Conservation (phyloP, 2,888 invertebrate genomes). For the Acanthosepion lycidas region DNA sequence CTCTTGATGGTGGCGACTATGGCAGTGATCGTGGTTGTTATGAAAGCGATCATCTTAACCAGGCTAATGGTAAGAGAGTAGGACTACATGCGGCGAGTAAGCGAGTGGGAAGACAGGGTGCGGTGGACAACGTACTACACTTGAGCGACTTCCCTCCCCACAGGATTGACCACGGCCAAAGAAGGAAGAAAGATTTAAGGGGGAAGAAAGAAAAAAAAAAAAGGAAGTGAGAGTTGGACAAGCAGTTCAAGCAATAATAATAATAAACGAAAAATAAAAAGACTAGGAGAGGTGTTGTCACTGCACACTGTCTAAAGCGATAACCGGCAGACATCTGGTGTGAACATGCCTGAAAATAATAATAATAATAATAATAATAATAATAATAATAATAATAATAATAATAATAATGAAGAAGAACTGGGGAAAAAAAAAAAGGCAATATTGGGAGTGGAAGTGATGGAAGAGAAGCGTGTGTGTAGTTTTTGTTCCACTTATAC, state of each 20-base stretch:
- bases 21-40: not conserved
- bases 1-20: not conserved
- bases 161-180: not conserved
- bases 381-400: not conserved
- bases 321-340: too few species aligned
- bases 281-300: not conserved
- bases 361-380: not conserved
- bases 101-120: not conserved
- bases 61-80: not conserved
- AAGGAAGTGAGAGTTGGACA: not conserved
- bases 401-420: not conserved
- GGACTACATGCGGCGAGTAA: not conserved
- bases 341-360: not conserved
- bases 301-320: too few species aligned
- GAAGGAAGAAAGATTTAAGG: not conserved
- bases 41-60: not conserved
- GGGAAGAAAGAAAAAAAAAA: not conserved
- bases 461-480: too few species aligned
- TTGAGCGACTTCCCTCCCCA: not conserved
- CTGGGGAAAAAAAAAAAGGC: too few species aligned
- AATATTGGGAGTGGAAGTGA: too few species aligned
- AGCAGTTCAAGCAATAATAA: too few species aligned
- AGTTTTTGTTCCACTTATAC: too few species aligned
- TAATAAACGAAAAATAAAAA: not conserved
- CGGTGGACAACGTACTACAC: not conserved